Conservation (phyloP, 2,113 vertebrate genomes). For the Gnathonemus longibarbis region DNA sequence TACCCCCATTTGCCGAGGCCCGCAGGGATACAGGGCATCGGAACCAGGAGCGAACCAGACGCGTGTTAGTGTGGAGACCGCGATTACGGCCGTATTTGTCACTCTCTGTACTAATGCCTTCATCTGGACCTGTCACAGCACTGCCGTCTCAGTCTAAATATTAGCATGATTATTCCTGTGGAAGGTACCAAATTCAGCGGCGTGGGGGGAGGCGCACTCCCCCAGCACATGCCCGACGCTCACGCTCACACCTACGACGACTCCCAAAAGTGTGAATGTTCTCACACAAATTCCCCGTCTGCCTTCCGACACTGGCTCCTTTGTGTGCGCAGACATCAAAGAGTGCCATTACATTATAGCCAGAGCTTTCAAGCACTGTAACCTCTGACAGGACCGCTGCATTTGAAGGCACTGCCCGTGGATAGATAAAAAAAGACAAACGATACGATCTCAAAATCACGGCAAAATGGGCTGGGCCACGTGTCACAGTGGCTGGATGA, state of each 20-base stretch:
- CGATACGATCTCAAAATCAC: conserved; percentile 11
- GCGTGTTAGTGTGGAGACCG: background rate
- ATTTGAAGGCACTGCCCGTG: conserved; percentile 23
- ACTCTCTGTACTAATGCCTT: background rate
- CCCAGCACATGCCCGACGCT: background rate
- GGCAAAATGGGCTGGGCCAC: background rate
- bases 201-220: background rate
- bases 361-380: conserved; percentile 12
- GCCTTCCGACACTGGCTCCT: conserved; percentile 2
- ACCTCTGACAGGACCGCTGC: background rate
- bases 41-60: background rate
- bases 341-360: conserved; percentile 11
- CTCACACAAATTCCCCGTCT: conserved; percentile 1
- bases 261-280: background rate
- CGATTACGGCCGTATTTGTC: background rate
- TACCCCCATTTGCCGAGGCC: background rate
- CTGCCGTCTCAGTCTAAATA: background rate
- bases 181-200: background rate
- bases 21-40: background rate
- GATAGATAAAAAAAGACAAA: background rate
- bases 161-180: background rate
- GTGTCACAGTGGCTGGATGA: background rate
- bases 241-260: background rate
- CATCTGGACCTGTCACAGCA: background rate
- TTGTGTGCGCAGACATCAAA: conserved; percentile 25